phyloP scores from a whole-genome alignment of 2,113 vertebrate species.

The Heptranchias perlo region DNA sequence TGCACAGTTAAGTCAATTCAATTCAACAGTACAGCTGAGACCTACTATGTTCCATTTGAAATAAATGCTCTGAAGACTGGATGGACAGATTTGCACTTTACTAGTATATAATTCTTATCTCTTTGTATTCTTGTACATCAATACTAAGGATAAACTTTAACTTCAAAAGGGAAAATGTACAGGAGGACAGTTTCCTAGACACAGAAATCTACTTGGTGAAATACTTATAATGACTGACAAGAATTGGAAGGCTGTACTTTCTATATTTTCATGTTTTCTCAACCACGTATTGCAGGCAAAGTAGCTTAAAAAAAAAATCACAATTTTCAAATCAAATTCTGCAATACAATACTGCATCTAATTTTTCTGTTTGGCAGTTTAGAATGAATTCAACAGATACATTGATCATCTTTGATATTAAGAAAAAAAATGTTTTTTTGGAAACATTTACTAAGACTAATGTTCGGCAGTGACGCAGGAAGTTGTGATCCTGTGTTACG shows the following conservation, averaged over 20 bases:
- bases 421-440: neutral
- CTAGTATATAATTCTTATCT: neutral
- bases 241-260: neutral
- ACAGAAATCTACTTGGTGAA: neutral
- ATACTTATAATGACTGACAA: neutral
- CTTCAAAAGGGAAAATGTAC: neutral
- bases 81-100: neutral
- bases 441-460: neutral
- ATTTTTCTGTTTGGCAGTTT: neutral
- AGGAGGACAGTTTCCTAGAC: neutral
- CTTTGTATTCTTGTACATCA: neutral
- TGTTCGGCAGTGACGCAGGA: neutral
- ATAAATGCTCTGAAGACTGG: neutral
- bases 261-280: neutral
- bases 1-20: neutral
- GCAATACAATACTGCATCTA: neutral
- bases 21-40: neutral
- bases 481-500: neutral
- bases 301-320: neutral
- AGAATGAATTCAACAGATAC: neutral
- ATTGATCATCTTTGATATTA: neutral
- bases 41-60: neutral
- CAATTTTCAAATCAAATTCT: neutral
- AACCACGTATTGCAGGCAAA: neutral
- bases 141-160: neutral